These are phyloP conservation scores for Ursus arctos DNA, from an alignment of 2,113 vertebrate species.

Conservation along the genomic window DNA sequence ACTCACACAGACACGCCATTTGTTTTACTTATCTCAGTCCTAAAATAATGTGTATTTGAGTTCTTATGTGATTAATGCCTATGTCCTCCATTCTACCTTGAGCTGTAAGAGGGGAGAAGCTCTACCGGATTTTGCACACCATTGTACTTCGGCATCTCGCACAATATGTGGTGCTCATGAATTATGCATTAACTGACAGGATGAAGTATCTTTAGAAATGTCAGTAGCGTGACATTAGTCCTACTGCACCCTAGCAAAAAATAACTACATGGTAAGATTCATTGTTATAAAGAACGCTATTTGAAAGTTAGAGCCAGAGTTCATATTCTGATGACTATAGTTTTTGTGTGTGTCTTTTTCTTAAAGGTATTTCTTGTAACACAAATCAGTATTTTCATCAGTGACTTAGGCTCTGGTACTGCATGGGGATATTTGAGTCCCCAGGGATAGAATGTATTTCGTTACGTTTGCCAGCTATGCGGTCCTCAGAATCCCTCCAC, in stretches of 20 bases:
- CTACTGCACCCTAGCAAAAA: neutral
- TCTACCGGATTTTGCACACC: neutral
- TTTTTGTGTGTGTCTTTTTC: neutral
- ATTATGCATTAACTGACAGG: neutral
- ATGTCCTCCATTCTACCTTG: neutral
- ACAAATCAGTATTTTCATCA: slow-evolving; percentile 45
- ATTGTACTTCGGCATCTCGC: neutral
- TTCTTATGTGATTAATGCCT: neutral
- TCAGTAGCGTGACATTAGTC: neutral
- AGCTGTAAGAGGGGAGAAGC: neutral
- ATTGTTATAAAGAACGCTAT: neutral
- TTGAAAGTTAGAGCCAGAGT: slow-evolving; percentile 14
- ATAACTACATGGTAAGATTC: neutral
- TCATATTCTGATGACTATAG: slow-evolving; percentile 55
- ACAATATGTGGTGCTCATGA: neutral
- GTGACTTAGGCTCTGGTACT: slow-evolving; percentile 14
- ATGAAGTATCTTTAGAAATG: neutral
- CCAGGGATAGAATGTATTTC: neutral
- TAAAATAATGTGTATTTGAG: neutral
- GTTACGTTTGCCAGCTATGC: neutral
- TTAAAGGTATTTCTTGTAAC: neutral
- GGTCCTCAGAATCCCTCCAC: slow-evolving; percentile 70
- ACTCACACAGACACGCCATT: neutral
- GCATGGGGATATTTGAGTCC: neutral
- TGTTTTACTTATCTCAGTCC: neutral